Conservation (phyloP, 2,797 vertebrate species). For the Protonibea diacanthus region DNA sequence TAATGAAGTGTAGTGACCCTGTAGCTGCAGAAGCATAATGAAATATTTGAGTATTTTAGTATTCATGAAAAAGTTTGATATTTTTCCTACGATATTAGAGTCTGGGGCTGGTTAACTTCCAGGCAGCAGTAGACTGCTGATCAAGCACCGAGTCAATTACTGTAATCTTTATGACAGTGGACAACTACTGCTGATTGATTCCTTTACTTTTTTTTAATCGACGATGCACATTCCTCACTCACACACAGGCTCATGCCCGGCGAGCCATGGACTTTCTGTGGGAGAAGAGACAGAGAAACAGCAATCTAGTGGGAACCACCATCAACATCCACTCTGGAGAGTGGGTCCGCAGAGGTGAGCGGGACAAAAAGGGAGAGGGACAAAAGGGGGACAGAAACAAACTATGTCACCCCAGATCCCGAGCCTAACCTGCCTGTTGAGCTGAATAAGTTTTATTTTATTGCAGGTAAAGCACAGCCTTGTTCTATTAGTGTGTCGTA, state of each 20-base stretch:
- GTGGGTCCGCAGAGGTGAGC: constrained; percentile 97
- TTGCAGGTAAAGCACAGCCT: too few relatives aligned
- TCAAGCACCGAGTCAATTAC: constrained; percentile 43
- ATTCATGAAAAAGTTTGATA: not conserved
- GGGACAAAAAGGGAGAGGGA: too few relatives aligned
- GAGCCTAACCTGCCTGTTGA: too few relatives aligned
- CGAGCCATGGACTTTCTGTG: constrained; percentile 98
- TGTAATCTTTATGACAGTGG: constrained; percentile 33
- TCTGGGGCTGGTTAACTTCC: constrained; percentile 31
- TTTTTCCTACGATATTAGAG: not conserved
- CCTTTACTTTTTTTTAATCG: constrained; percentile 36
- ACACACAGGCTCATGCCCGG: constrained; percentile 91
- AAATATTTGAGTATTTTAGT: not conserved
- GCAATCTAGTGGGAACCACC: constrained; percentile 97
- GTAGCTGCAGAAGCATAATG: not conserved
- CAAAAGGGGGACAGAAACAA: too few relatives aligned
- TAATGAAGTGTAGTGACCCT: not conserved
- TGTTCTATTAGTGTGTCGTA: too few relatives aligned
- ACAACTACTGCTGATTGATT: constrained; percentile 53
- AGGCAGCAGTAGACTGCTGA: constrained; percentile 57
- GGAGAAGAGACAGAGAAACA: constrained; percentile 99
- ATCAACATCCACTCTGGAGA: constrained; percentile 99
- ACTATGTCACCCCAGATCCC: too few relatives aligned
- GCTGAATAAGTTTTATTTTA: too few relatives aligned
- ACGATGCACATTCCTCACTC: constrained; percentile 53